Evolutionary conservation across 23 tunicate genomes (phyloP).

Genomic region (Ciona savignyi): DNA sequence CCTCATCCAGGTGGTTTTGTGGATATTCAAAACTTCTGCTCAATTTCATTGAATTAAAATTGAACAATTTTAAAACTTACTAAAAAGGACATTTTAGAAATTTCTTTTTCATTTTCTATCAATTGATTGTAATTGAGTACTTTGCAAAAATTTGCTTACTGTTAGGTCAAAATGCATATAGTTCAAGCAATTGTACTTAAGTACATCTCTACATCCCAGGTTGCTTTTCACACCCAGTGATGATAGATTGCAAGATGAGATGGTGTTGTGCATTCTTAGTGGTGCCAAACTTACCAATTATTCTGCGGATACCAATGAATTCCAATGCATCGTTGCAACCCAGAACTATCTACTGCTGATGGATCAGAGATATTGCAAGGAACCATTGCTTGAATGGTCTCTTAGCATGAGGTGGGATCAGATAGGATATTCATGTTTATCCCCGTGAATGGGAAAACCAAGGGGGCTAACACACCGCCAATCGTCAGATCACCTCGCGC

Average conservation of each 20-base stretch:
- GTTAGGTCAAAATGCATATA: too few relatives aligned
- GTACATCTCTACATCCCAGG: background rate
- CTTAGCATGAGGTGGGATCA: background rate
- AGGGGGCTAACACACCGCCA: too few relatives aligned
- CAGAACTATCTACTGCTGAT: constrained; percentile 13
- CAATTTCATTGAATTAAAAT: background rate
- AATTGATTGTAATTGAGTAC: too few relatives aligned
- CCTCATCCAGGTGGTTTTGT: background rate
- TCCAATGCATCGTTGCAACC: constrained; percentile 40
- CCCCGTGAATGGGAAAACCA: too few relatives aligned
- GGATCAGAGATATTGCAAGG: constrained; percentile 33
- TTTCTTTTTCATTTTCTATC: too few relatives aligned
- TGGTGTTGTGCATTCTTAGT: constrained; percentile 17
- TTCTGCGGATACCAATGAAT: constrained; percentile 8
- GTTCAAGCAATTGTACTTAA: too few relatives aligned
- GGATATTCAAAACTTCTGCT: background rate
- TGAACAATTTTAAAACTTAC: background rate
- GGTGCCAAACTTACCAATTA: background rate
- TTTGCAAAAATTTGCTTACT: too few relatives aligned
- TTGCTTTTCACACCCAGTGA: background rate
- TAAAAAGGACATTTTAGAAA: too few relatives aligned
- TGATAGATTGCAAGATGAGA: constrained; percentile 4
- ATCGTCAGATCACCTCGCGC: too few relatives aligned
- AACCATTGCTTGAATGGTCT: constrained; percentile 39
- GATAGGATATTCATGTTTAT: too few relatives aligned